A percentile compares a stretch with the other conserved stretches of the same genome.
These are phyloP conservation scores for Nasonovia ribisnigri DNA, from an alignment of 2,888 invertebrate species.

Conservation along the genomic window DNA sequence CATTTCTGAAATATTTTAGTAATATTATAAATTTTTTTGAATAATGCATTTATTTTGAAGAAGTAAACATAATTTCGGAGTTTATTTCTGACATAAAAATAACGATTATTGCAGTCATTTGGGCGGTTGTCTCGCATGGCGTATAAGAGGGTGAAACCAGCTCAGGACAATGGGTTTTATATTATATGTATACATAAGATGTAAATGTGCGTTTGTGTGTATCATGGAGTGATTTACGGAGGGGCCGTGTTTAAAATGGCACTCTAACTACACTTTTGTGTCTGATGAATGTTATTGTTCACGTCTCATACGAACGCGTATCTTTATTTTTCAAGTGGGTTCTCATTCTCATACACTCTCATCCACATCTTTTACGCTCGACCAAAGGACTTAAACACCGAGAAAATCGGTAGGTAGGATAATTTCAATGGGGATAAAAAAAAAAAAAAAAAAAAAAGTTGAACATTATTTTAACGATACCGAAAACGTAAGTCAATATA, in stretches of 20 bases:
- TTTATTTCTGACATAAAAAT: conserved; percentile 48
- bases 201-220: conserved; percentile 13
- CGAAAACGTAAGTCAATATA: background rate
- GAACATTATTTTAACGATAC: background rate
- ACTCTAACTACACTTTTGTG: conserved; percentile 56
- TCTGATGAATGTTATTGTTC: conserved; percentile 60
- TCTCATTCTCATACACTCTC: conserved; percentile 36
- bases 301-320: conserved; percentile 40
- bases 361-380: background rate
- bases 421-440: background rate
- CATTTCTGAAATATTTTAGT: background rate
- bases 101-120: conserved; percentile 48
- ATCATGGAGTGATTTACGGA: conserved; percentile 44
- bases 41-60: conserved; percentile 14
- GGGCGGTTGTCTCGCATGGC: background rate
- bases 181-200: background rate
- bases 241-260: conserved; percentile 54
- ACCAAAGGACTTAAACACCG: conserved; percentile 46
- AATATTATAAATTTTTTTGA: background rate
- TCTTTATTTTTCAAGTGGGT: conserved; percentile 54
- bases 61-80: conserved; percentile 25
- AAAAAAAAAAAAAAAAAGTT: background rate
- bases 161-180: conserved; percentile 33
- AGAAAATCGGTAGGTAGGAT: conserved; percentile 31
- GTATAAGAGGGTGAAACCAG: conserved; percentile 19